Evolutionary conservation across 2,797 vertebrate species (phyloP).

Genomic region (Haliaeetus albicilla): DNA sequence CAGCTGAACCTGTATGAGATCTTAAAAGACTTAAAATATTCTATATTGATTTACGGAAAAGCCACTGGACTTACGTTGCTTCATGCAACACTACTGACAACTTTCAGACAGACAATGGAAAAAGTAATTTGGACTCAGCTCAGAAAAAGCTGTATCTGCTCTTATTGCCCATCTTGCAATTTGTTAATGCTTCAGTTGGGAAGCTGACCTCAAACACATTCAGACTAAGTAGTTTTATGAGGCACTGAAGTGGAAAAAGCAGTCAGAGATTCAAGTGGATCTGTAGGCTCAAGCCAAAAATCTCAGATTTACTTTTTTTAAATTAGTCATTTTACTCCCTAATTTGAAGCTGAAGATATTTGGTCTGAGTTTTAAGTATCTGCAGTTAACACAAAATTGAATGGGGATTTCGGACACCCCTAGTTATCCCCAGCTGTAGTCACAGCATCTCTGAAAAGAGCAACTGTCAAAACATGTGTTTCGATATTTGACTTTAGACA

Average conservation of each 20-base stretch:
- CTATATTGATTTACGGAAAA: conserved; percentile 1
- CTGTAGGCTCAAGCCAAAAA: not conserved
- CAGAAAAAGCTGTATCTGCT: not conserved
- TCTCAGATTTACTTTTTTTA: not conserved
- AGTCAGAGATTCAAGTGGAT: not conserved
- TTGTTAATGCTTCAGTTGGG: conserved; percentile 12
- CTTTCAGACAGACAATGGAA: not conserved
- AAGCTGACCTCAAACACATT: not conserved
- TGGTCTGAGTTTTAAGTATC: not conserved
- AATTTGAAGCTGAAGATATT: not conserved
- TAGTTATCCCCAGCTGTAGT: not conserved
- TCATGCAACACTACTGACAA: not conserved
- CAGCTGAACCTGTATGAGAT: not conserved
- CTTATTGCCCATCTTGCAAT: not conserved
- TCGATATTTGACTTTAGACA: not conserved
- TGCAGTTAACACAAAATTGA: not conserved
- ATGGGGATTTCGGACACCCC: not conserved
- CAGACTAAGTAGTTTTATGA: not conserved
- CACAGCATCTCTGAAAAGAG: not conserved
- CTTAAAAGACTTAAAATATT: conserved; percentile 13
- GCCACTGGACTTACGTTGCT: not conserved
- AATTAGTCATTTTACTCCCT: not conserved
- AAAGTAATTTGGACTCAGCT: conserved; percentile 9
- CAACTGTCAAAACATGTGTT: not conserved
- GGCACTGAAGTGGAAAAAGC: not conserved